phyloP scores from a whole-genome alignment of 2,797 vertebrate species.

The Acipenser oxyrinchus region DNA sequence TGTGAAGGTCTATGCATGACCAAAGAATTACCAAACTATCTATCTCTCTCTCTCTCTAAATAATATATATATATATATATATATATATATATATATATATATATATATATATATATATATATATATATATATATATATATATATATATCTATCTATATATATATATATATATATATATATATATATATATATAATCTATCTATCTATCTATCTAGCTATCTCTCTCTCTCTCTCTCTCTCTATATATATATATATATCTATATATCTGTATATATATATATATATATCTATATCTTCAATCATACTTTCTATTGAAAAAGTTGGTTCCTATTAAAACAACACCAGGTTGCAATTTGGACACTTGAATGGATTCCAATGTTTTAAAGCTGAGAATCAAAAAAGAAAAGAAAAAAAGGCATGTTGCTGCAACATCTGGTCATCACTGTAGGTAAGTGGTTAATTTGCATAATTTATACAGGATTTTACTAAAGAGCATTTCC shows the following conservation, averaged over 20 bases:
- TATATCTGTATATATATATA: slow-evolving; percentile 30
- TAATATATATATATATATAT: slow-evolving; percentile 33
- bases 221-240: too few relatives aligned
- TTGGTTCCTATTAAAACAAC: slow-evolving; percentile 55
- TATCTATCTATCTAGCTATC: slow-evolving; percentile 13
- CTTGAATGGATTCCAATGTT: slow-evolving; percentile 53
- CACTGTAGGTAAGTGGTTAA: slow-evolving; percentile 75
- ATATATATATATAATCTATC: slow-evolving; percentile 35
- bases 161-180: slow-evolving; percentile 9
- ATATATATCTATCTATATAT: slow-evolving; percentile 33
- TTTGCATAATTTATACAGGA: slow-evolving; percentile 88
- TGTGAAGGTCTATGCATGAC: slow-evolving; percentile 66
- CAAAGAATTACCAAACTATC: slow-evolving; percentile 63
- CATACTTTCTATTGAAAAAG: slow-evolving; percentile 29
- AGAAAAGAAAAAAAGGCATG: slow-evolving; percentile 44
- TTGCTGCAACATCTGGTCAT: slow-evolving; percentile 51
- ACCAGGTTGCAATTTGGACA: slow-evolving; percentile 53
- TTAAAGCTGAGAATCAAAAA: slow-evolving; percentile 58
- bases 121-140: slow-evolving; percentile 28
- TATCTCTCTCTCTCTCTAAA: too few relatives aligned
- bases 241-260: slow-evolving; percentile 33
- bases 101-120: slow-evolving; percentile 4
- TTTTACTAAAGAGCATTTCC: slow-evolving; percentile 78
- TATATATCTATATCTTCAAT: slow-evolving; percentile 6
- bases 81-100: slow-evolving; percentile 32